Evolutionary conservation across 1,140 invertebrate species (phyloP), one percentile per base, ranked within the genome.

Genomic region (Glossosoma conforme): DNA sequence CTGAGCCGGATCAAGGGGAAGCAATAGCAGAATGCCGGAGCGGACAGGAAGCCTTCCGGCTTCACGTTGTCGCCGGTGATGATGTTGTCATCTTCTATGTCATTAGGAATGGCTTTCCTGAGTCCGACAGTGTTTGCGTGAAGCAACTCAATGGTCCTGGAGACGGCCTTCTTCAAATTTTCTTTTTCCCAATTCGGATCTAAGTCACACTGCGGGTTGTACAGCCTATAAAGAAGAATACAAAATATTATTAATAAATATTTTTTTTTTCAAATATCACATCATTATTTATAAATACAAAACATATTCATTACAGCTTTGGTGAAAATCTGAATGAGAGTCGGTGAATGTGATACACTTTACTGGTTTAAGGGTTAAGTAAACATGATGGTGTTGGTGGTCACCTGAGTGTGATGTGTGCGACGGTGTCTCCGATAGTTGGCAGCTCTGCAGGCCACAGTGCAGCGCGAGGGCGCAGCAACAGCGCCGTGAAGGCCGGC

Each of bases 1-100:
- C 85, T 82, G 54, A 78, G 73, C 49, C 82, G 83, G 2, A 96
- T 67, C 46, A 95, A 79, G 4, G 88, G 85, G 65, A 93, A 95
- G 17, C 83, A 76, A 62, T 89, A 94, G 28, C 87, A 83, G 70
- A 95, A 92, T 0, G 83, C 82, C 2, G 89, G 82, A 0, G 83
- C 83, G 2, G 77, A 77, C 28, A 90, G 77, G 25, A 76, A 58
- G 54, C 65, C n/a, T 62, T 66, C 33, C 63, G 59, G 47, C 35
- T 48, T 13, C 20, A 51, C 20, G 32, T 9, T 47, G 35, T 9
- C 25, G 15, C 2, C 13, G 9, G 30, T 51, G 15, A 20, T 44
- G n/a, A 59, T 44, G 62, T 49, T 22, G 0, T 48, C 49, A 3
- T 32, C 15, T 5, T 37, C 40, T 2, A 25, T 11, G 24, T 53